These are phyloP conservation scores for Hecatera dysodea DNA, from an alignment of 2,888 invertebrate species.

Conservation along the genomic window DNA sequence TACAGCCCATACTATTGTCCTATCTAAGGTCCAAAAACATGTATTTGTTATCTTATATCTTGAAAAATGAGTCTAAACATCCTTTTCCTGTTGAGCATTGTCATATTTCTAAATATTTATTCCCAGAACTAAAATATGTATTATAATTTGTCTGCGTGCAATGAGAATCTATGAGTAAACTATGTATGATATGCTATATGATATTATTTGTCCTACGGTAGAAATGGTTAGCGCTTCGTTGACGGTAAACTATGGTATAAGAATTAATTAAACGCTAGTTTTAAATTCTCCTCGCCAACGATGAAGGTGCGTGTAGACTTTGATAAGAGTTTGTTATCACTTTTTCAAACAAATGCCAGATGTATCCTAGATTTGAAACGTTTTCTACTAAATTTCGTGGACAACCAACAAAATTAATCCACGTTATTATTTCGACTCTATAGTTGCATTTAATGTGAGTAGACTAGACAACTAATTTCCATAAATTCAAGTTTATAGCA, in stretches of 20 bases:
- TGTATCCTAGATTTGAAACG: conserved; percentile 23
- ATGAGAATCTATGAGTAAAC: not conserved
- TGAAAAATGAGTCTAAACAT: conserved; percentile 10
- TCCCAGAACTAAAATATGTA: not conserved
- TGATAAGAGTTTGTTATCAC: conserved; percentile 51
- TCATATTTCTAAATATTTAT: conserved; percentile 33
- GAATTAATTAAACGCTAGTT: conserved; percentile 2
- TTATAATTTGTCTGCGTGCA: not conserved
- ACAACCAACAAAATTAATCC: not conserved
- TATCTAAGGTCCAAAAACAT: not conserved
- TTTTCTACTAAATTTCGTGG: not conserved
- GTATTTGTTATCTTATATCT: not conserved
- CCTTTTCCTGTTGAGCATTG: conserved; percentile 32
- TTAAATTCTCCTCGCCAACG: conserved; percentile 19
- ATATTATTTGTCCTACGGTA: not conserved
- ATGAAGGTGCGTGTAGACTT: conserved; percentile 16
- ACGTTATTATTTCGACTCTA: not conserved
- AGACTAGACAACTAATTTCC: conserved; percentile 16
- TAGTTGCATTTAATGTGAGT: not conserved
- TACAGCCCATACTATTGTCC: not conserved
- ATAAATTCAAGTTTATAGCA: conserved; percentile 15
- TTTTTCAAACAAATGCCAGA: conserved; percentile 40
- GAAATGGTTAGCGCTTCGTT: not conserved
- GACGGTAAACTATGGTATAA: not conserved
- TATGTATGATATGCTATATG: not conserved